A percentile compares a stretch with the other conserved stretches of the same genome.
Evolutionary conservation across 2,797 vertebrate species (phyloP).

Genomic region (Fringilla coelebs): DNA sequence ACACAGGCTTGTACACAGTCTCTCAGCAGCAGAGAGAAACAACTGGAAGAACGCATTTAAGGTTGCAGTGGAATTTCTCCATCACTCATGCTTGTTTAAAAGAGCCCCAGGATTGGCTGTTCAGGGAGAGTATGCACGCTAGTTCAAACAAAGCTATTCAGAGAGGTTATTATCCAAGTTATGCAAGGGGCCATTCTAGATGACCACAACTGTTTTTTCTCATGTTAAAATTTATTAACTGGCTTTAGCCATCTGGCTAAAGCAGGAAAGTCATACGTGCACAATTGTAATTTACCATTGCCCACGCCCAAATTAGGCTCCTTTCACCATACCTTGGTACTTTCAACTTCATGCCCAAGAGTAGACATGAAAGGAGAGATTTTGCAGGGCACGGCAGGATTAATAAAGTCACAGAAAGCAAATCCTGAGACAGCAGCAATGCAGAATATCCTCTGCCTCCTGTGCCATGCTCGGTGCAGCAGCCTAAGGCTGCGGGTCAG

Average conservation of each 20-base stretch:
- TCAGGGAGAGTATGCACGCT: background rate
- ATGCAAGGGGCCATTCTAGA: slow-evolving; percentile 60
- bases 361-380: slow-evolving; percentile 30
- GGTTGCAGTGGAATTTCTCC: slow-evolving; percentile 47
- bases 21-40: background rate
- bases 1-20: background rate
- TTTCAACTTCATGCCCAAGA: background rate
- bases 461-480: background rate
- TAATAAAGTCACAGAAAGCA: slow-evolving; percentile 9
- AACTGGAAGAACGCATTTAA: background rate
- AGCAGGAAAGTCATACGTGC: slow-evolving; percentile 16
- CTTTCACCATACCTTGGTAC: slow-evolving; percentile 15
- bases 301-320: slow-evolving; percentile 2
- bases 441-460: background rate
- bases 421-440: background rate
- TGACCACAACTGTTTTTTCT: slow-evolving; percentile 60
- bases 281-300: background rate
- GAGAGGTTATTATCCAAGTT: slow-evolving; percentile 39
- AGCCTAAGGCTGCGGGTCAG: background rate
- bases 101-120: slow-evolving; percentile 8
- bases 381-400: background rate
- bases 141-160: slow-evolving; percentile 60
- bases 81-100: slow-evolving; percentile 36
- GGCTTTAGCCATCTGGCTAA: slow-evolving; percentile 1
- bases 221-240: slow-evolving; percentile 54